Conservation (phyloP, 2,888 invertebrate species). For the Lepidochrysops patricia region DNA sequence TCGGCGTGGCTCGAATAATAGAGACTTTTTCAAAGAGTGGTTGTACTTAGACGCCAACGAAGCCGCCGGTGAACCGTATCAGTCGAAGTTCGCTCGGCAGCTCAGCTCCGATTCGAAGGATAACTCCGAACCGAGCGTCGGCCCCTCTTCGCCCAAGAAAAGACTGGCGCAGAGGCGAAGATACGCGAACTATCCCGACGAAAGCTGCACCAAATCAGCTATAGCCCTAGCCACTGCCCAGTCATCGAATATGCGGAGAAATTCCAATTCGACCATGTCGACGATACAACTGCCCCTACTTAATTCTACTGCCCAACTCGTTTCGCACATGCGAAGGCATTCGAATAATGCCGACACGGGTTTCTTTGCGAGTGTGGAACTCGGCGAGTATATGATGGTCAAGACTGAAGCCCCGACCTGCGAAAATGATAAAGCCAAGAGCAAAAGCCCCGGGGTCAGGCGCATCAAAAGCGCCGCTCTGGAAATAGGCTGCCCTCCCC, state of each 20-base stretch:
- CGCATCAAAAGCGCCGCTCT: slow-evolving; percentile 82
- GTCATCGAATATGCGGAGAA: slow-evolving; percentile 71
- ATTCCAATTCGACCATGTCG: slow-evolving; percentile 77
- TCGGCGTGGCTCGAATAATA: slow-evolving; percentile 47
- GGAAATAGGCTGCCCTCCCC: slow-evolving; percentile 81
- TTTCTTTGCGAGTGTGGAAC: slow-evolving; percentile 69
- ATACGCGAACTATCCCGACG: slow-evolving; percentile 61
- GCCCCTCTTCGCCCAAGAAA: slow-evolving; percentile 63
- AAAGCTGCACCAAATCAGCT: slow-evolving; percentile 65
- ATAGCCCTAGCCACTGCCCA: slow-evolving; percentile 64
- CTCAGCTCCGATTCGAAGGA: slow-evolving; percentile 71
- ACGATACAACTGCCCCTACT: slow-evolving; percentile 73
- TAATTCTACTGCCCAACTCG: slow-evolving; percentile 64
- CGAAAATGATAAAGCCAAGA: slow-evolving; percentile 60
- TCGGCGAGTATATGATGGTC: slow-evolving; percentile 71
- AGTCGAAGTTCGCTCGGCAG: slow-evolving; percentile 70
- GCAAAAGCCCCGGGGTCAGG: slow-evolving; percentile 77
- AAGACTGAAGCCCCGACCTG: slow-evolving; percentile 65
- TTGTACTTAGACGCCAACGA: slow-evolving; percentile 57
- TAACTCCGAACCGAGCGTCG: slow-evolving; percentile 65
- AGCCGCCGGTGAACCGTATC: slow-evolving; percentile 60
- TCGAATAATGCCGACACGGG: slow-evolving; percentile 78
- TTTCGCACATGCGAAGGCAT: slow-evolving; percentile 73
- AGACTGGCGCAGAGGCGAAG: slow-evolving; percentile 52
- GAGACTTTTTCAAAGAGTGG: slow-evolving; percentile 67